A percentile compares a stretch with the other conserved stretches of the same genome.
Conservation (phyloP, 2,888 invertebrate genomes). For the Sycophila texana region DNA sequence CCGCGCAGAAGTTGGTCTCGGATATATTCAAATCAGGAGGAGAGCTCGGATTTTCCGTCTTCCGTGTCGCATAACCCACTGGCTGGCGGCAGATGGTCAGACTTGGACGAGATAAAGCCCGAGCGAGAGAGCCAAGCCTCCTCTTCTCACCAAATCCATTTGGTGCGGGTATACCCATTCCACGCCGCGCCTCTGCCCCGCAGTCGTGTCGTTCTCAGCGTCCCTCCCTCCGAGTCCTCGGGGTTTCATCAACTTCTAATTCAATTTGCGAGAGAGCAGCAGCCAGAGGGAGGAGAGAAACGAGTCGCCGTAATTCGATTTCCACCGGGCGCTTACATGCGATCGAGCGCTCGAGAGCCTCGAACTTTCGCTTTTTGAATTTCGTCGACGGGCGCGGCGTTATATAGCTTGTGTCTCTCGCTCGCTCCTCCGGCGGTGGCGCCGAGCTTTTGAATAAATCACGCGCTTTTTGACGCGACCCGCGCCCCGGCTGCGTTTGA, state of each 20-base stretch:
- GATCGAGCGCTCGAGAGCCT: conserved; percentile 16
- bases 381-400: not conserved
- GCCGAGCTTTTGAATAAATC: conserved; percentile 47
- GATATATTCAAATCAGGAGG: conserved; percentile 70
- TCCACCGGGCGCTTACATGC: conserved; percentile 31
- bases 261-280: conserved; percentile 37
- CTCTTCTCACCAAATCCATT: conserved; percentile 36
- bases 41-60: conserved; percentile 36
- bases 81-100: conserved; percentile 68
- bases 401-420: not conserved
- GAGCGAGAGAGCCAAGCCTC: conserved; percentile 65
- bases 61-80: conserved; percentile 3
- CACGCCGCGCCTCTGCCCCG: not conserved
- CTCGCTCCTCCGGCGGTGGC: not conserved
- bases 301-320: conserved; percentile 48
- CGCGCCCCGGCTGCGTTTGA: conserved; percentile 8
- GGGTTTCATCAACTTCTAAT: conserved; percentile 54
- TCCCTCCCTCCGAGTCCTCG: conserved; percentile 2
- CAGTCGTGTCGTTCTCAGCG: not conserved
- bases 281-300: not conserved
- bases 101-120: conserved; percentile 66
- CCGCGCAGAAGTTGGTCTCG: conserved; percentile 45
- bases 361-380: conserved; percentile 41
- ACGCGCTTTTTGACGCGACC: not conserved
- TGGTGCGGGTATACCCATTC: conserved; percentile 14